These are phyloP conservation scores for Sapayoa aenigma DNA, from an alignment of 2,113 vertebrate genomes.

Conservation along the genomic window DNA sequence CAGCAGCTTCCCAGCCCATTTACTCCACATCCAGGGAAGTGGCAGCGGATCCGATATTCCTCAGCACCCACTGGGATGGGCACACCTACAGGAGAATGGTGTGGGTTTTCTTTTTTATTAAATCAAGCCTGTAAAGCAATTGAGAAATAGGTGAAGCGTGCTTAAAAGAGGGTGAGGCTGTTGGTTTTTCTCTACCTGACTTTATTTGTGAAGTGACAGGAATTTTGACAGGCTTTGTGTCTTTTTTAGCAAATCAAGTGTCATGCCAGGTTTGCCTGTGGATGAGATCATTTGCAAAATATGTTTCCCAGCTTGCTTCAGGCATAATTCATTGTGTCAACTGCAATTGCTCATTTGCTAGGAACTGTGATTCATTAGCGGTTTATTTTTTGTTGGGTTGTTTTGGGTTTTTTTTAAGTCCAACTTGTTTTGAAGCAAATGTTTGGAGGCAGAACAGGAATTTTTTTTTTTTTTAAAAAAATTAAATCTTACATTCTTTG, in stretches of 20 bases:
- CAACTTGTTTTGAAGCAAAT: constrained; percentile 18
- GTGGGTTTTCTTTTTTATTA: background rate
- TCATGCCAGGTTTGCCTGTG: constrained; percentile 64
- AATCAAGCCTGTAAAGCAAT: background rate
- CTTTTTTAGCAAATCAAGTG: constrained; percentile 62
- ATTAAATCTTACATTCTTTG: background rate
- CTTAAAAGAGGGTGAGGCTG: constrained; percentile 21
- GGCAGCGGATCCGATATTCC: accelerated
- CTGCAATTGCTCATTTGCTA: constrained; percentile 53
- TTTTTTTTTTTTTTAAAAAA: too few relatives aligned
- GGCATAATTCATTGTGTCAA: constrained; percentile 58
- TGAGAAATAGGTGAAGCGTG: constrained; percentile 23
- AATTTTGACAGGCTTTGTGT: constrained; percentile 59
- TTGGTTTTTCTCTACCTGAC: constrained; percentile 53
- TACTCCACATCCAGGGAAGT: background rate
- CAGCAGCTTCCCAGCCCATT: background rate
- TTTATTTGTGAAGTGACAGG: constrained; percentile 48
- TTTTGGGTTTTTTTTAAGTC: background rate
- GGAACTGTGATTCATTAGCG: constrained; percentile 47
- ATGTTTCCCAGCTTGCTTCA: constrained; percentile 62
- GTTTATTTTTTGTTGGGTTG: background rate
- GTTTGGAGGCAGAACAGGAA: constrained; percentile 10
- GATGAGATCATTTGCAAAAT: constrained; percentile 73
- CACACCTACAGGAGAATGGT: background rate
- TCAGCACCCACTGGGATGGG: background rate